These are phyloP conservation scores for Cosmia pyralina DNA, from an alignment of 2,888 invertebrate species.

Conservation along the genomic window DNA sequence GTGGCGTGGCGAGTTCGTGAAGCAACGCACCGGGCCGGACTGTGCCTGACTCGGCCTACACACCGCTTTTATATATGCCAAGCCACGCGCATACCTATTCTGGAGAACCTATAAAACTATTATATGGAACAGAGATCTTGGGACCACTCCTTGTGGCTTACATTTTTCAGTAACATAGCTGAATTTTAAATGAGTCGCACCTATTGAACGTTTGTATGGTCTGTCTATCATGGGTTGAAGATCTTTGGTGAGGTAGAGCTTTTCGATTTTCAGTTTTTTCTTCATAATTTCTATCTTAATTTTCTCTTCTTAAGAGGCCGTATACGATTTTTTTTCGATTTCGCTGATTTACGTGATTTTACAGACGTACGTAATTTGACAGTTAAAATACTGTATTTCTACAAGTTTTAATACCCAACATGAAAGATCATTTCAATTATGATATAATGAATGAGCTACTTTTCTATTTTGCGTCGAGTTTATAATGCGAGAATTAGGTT, in stretches of 20 bases:
- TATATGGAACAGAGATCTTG: slow-evolving; percentile 40
- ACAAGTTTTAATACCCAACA: too few relatives aligned
- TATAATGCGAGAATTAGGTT: too few relatives aligned
- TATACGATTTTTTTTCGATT: too few relatives aligned
- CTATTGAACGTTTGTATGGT: neutral
- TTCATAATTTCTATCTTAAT: too few relatives aligned
- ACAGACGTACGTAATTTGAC: too few relatives aligned
- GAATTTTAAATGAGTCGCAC: slow-evolving; percentile 12
- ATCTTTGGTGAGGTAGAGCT: neutral
- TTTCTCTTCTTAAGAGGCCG: too few relatives aligned
- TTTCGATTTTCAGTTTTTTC: too few relatives aligned
- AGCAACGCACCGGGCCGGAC: slow-evolving; percentile 88
- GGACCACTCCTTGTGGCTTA: slow-evolving; percentile 41
- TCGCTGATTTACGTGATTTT: too few relatives aligned
- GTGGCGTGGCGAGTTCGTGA: slow-evolving; percentile 83
- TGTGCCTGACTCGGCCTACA: slow-evolving; percentile 69
- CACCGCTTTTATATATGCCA: slow-evolving; percentile 71
- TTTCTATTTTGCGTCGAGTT: too few relatives aligned
- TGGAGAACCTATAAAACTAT: slow-evolving; percentile 62
- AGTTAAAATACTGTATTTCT: too few relatives aligned
- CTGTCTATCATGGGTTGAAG: neutral
- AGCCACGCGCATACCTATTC: slow-evolving; percentile 73
- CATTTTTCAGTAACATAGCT: slow-evolving; percentile 9
- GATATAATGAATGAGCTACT: too few relatives aligned
- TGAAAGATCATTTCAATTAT: too few relatives aligned